Evolutionary conservation across 2,888 invertebrate genomes (phyloP), one percentile per base, ranked within the genome.

Genomic region (Conchocele bisecta): DNA sequence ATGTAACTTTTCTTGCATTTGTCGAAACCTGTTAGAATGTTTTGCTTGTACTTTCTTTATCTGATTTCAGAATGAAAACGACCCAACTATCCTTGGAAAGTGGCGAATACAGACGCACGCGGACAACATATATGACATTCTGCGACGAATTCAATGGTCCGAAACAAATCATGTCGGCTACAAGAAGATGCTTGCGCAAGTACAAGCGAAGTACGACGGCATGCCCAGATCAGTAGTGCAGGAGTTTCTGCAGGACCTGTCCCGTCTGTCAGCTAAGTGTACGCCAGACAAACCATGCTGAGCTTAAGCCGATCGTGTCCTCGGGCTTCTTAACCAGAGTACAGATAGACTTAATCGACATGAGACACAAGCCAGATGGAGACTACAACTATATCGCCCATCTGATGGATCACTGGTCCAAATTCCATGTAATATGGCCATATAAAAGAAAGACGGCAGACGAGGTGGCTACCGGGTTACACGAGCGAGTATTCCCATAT

Each of bases 381-480:
- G 58, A 57, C n/a, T 67, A 58, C 48, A 17, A 57, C 20, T 75
- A 59, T 37, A 71, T 71, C 15, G 63, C 50, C n/a, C 67, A 75
- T 48, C 50, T 66, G 22, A 50, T 67, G 67, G 71, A 66, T 29
- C 70, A 71, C 42, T 75, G 67, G 26, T 57, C 67, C 5, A 71
- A 75, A 46, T 75, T 53, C 39, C 68, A 75, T 44, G 39, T 75
- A 17, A 17, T 64, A 2, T 72, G 58, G 53, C 68, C 75, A 17
- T 44, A 68, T 26, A 48, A 51, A 26, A 48, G 50, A 31, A 76
- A 75, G 31, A 59, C 53, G 29, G 69, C 73, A 11, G 58, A 68
- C 4, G 69, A 73, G 59, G 69, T 76, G 0, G 64, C 61, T 13
- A 39, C n/a, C 20, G 60, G 42, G 20, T 48, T 73, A n/a, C 51